Conservation (phyloP, 2,797 vertebrate genomes). For the Pangasius mekongensis region DNA sequence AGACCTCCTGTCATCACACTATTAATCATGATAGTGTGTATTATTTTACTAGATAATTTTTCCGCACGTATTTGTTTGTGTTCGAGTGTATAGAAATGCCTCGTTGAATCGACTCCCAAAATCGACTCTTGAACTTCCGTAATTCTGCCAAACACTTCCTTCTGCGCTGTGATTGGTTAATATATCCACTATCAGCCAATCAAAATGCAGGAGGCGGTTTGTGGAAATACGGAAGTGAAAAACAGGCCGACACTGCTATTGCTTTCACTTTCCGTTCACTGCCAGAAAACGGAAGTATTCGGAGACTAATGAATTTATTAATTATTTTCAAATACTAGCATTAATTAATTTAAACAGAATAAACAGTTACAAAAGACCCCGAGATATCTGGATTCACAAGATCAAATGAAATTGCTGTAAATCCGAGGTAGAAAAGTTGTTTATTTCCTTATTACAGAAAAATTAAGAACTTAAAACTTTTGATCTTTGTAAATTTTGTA, state of each 20-base stretch:
- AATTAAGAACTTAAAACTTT: neutral
- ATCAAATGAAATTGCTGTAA: neutral
- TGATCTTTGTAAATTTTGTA: neutral
- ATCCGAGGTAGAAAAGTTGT: neutral
- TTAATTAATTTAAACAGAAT: neutral
- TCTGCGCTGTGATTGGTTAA: neutral
- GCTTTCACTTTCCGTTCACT: conserved; percentile 33
- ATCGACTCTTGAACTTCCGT: neutral
- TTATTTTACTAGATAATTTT: neutral
- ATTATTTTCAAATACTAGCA: neutral
- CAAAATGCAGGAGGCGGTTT: neutral
- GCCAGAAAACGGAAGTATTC: neutral
- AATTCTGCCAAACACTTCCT: neutral
- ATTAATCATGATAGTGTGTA: neutral
- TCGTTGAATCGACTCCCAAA: neutral
- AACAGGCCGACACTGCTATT: neutral
- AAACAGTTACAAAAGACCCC: neutral
- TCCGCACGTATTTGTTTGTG: neutral
- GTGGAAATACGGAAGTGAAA: conserved; percentile 4
- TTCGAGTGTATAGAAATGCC: neutral
- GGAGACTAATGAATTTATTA: neutral
- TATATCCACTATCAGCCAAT: neutral
- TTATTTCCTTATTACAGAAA: neutral
- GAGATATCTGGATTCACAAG: neutral
- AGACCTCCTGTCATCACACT: neutral